A percentile compares a stretch with the other conserved stretches of the same genome.
Evolutionary conservation across 2,888 invertebrate species (phyloP).

Genomic region (Congeria kusceri): DNA sequence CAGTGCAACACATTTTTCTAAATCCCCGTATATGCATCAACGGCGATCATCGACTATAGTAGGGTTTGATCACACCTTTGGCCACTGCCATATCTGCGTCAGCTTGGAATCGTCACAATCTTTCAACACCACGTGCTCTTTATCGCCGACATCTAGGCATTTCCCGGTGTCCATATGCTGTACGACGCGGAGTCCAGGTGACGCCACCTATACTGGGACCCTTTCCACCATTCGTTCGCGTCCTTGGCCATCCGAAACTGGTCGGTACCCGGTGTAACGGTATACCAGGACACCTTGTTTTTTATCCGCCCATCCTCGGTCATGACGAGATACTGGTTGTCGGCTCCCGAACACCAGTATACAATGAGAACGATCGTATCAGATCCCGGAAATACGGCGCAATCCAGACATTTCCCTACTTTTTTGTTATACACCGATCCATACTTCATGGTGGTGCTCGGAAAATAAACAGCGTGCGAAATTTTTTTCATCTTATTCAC

Average conservation of each 20-base stretch:
- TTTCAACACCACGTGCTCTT: conserved; percentile 3
- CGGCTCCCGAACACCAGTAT: conserved; percentile 11
- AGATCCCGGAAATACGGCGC: conserved; percentile 1
- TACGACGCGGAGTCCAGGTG: conserved; percentile 4
- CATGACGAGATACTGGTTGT: conserved; percentile 22
- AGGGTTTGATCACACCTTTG: neutral
- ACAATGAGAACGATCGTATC: neutral
- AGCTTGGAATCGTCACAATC: conserved; percentile 1
- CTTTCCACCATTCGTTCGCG: neutral
- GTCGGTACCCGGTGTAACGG: neutral
- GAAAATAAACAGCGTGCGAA: conserved; percentile 16
- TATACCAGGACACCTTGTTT: conserved; percentile 14
- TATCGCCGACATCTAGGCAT: conserved; percentile 9
- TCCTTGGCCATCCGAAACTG: neutral
- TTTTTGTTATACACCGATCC: conserved; percentile 14
- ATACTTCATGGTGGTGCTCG: neutral
- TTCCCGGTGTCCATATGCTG: conserved; percentile 5
- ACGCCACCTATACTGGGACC: conserved; percentile 23
- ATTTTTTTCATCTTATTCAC: conserved; percentile 5
- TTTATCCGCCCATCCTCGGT: conserved; percentile 24
- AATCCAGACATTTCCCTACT: conserved; percentile 10
- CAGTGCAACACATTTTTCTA: no score
- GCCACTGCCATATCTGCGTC: conserved; percentile 26
- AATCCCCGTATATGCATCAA: no score
- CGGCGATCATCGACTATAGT: conserved; percentile 29